Evolutionary conservation across 1,140 invertebrate genomes (phyloP).

Genomic region (Amyelois transitella): DNA sequence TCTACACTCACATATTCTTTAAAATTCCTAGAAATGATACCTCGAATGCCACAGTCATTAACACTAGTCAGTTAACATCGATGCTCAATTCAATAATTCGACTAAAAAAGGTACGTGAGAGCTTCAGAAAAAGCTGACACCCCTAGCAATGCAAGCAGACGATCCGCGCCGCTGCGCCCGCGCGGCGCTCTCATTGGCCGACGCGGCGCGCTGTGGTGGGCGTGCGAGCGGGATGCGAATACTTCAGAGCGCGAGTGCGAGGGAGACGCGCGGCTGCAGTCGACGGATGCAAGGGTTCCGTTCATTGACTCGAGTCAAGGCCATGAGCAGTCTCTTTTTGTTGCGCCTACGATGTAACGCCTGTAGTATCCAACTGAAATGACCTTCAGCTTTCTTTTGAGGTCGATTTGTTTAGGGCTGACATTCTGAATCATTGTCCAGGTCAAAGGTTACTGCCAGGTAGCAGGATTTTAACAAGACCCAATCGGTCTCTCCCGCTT

Average conservation of each 20-base stretch:
- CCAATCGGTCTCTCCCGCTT: too few relatives aligned
- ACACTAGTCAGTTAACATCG: slow-evolving; percentile 22
- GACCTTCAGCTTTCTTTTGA: slow-evolving; percentile 66
- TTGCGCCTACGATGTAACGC: slow-evolving; percentile 49
- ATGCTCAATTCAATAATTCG: slow-evolving; percentile 42
- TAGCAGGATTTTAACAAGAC: too few relatives aligned
- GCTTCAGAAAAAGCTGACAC: slow-evolving; percentile 57
- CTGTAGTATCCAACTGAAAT: slow-evolving; percentile 51
- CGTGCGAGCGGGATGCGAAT: slow-evolving; percentile 35
- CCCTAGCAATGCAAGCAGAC: slow-evolving; percentile 62
- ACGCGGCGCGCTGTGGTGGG: slow-evolving; percentile 25
- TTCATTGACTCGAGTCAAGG: slow-evolving; percentile 68
- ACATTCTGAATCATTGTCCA: not conserved
- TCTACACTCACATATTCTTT: not conserved
- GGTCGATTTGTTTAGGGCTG: slow-evolving; percentile 32
- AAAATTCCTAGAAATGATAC: not conserved
- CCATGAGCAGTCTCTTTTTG: slow-evolving; percentile 55
- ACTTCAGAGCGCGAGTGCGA: slow-evolving; percentile 20
- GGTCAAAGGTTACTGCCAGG: too few relatives aligned
- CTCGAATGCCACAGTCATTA: slow-evolving; percentile 27
- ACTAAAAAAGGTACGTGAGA: slow-evolving; percentile 48
- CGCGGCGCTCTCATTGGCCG: slow-evolving; percentile 49
- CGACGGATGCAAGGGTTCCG: slow-evolving; percentile 63
- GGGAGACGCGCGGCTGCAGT: slow-evolving; percentile 41
- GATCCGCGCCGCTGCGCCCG: slow-evolving; percentile 60